These are phyloP conservation scores for Cromileptes altivelis DNA, from an alignment of 2,113 vertebrate genomes.

Conservation along the genomic window DNA sequence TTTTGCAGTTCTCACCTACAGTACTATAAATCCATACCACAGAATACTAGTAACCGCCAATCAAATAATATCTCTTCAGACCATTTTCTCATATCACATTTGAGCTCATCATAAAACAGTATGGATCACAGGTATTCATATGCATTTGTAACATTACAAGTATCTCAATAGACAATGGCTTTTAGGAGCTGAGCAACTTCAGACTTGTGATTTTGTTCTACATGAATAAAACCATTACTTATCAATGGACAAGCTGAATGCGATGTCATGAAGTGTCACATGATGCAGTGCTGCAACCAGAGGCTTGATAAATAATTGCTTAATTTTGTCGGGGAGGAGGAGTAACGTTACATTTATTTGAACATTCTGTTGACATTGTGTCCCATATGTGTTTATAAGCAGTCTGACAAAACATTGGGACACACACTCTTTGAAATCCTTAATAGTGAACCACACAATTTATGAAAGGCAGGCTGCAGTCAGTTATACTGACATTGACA, in stretches of 20 bases:
- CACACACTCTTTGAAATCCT: neutral
- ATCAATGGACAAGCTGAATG: slow-evolving; percentile 5
- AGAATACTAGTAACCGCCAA: slow-evolving; percentile 13
- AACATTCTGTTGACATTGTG: neutral
- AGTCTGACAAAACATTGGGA: slow-evolving; percentile 14
- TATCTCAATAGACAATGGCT: slow-evolving; percentile 28
- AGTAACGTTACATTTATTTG: neutral
- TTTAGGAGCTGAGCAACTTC: slow-evolving; percentile 33
- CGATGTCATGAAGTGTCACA: neutral
- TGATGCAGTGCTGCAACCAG: neutral
- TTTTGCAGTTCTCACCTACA: slow-evolving; percentile 4
- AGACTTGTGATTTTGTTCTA: neutral
- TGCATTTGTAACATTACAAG: slow-evolving; percentile 23
- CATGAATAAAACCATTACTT: neutral
- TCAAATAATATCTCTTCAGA: slow-evolving; percentile 36
- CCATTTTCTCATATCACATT: slow-evolving; percentile 7
- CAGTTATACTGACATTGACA: slow-evolving; percentile 3
- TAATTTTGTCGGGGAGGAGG: neutral
- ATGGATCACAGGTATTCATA: neutral
- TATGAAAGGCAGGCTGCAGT: slow-evolving; percentile 35
- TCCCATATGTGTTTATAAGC: neutral
- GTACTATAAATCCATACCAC: neutral
- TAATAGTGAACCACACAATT: slow-evolving; percentile 3
- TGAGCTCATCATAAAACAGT: slow-evolving; percentile 15
- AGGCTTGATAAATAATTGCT: neutral